A percentile compares a stretch with the other conserved stretches of the same genome.
phyloP scores from a whole-genome alignment of 2,888 invertebrate species.

The Diaphora mendica region DNA sequence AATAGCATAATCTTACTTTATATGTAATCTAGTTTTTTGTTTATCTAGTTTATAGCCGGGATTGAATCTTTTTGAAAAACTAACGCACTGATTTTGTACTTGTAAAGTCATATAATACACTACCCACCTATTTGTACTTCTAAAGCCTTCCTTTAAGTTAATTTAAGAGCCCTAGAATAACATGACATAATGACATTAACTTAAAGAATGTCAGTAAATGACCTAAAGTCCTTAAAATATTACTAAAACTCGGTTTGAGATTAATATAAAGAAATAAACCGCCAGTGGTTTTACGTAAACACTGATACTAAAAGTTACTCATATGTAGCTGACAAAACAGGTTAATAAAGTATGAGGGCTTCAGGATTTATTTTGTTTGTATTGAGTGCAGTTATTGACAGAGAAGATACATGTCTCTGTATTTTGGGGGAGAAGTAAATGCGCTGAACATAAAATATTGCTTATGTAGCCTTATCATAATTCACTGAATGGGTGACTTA shows the following conservation, averaged over 20 bases:
- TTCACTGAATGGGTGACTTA: conserved; percentile 61
- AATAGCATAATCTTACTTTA: too few species aligned
- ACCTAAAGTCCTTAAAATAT: background rate
- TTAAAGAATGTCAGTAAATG: background rate
- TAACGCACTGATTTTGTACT: background rate
- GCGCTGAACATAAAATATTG: conserved; percentile 44
- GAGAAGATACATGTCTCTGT: conserved; percentile 53
- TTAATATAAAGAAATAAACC: background rate
- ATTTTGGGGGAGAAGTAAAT: conserved; percentile 56
- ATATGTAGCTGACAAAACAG: background rate
- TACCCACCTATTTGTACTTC: background rate
- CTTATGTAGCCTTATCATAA: conserved; percentile 65
- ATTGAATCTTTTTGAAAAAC: background rate
- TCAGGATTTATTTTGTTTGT: conserved; percentile 67
- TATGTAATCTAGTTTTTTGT: too few species aligned
- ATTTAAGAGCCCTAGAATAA: background rate
- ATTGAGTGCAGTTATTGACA: conserved; percentile 63
- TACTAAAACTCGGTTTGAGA: background rate
- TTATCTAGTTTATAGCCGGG: too few species aligned
- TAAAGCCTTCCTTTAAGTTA: background rate
- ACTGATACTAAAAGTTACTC: background rate
- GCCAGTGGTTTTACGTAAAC: background rate
- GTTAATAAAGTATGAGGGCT: conserved; percentile 4
- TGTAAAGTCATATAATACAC: background rate
- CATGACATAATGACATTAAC: too few species aligned